phyloP scores from a whole-genome alignment of 2,797 vertebrate genomes.

The Sarcophilus harrisii region DNA sequence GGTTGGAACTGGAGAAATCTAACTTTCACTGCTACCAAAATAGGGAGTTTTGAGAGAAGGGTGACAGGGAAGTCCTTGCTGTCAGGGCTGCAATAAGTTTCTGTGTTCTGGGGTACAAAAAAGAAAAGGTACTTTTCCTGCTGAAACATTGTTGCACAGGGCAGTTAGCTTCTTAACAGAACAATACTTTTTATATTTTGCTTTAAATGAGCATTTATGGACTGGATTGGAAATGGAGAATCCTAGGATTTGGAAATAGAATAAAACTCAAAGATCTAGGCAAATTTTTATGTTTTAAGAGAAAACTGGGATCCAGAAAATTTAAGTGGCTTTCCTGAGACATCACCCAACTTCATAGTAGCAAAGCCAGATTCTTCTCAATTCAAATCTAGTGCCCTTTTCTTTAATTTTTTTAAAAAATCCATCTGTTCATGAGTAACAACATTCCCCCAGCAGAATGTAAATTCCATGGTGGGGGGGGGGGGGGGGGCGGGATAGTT shows the following conservation, averaged over 20 bases:
- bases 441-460: too few relatives aligned
- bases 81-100: neutral
- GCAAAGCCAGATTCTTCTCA: neutral
- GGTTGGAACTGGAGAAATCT: too few relatives aligned
- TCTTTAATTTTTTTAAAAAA: too few relatives aligned
- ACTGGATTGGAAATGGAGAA: neutral
- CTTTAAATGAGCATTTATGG: neutral
- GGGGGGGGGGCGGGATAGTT: too few relatives aligned
- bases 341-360: neutral
- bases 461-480: too few relatives aligned
- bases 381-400: neutral
- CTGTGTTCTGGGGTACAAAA: neutral
- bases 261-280: neutral
- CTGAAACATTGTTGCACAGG: neutral
- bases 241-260: neutral
- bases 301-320: neutral
- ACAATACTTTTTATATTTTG: neutral
- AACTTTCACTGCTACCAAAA: neutral
- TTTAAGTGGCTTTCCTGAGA: neutral
- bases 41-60: neutral
- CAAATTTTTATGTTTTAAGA: neutral
- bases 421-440: too few relatives aligned
- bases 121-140: neutral
- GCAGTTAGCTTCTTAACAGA: neutral
- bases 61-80: neutral